A percentile compares a stretch with the other conserved stretches of the same genome.
phyloP scores from a whole-genome alignment of 2,797 vertebrate genomes.

The Gambelia wislizenii region DNA sequence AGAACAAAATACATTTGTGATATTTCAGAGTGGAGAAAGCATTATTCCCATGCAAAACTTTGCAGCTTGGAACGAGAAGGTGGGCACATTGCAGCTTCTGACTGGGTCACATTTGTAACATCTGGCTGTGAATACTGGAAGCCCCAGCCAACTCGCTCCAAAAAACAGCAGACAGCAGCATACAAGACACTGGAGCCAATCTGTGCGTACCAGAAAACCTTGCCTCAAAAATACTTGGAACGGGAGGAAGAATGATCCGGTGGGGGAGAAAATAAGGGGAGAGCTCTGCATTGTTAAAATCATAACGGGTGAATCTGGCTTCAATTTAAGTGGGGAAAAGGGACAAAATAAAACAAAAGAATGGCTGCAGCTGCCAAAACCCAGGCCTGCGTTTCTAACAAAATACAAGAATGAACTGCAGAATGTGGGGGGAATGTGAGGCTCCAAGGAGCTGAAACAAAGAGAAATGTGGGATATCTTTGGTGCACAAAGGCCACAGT shows the following conservation, averaged over 20 bases:
- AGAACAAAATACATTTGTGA: background rate
- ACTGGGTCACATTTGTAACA: conserved; percentile 67
- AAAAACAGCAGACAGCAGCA: conserved; percentile 44
- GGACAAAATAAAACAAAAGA: conserved; percentile 32
- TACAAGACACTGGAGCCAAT: conserved; percentile 16
- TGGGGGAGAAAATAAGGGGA: conserved; percentile 49
- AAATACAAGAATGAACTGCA: background rate
- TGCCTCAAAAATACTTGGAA: conserved; percentile 61
- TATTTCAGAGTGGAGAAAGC: background rate
- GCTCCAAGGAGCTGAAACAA: background rate
- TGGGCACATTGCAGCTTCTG: conserved; percentile 55
- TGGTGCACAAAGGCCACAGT: background rate
- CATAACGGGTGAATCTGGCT: conserved; percentile 63
- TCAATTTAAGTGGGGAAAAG: conserved; percentile 38
- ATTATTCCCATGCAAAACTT: background rate
- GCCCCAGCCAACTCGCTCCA: conserved; percentile 53
- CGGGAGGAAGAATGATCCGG: conserved; percentile 60
- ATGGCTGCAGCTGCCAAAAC: background rate
- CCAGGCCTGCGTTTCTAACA: background rate
- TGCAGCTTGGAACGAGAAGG: conserved; percentile 46
- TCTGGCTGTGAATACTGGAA: conserved; percentile 71
- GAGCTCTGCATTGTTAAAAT: conserved; percentile 52
- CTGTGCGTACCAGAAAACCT: conserved; percentile 62
- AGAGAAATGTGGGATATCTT: background rate
- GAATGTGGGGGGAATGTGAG: conserved; percentile 4